Conservation (phyloP, 2,797 vertebrate species). For the Vipera latastei region DNA sequence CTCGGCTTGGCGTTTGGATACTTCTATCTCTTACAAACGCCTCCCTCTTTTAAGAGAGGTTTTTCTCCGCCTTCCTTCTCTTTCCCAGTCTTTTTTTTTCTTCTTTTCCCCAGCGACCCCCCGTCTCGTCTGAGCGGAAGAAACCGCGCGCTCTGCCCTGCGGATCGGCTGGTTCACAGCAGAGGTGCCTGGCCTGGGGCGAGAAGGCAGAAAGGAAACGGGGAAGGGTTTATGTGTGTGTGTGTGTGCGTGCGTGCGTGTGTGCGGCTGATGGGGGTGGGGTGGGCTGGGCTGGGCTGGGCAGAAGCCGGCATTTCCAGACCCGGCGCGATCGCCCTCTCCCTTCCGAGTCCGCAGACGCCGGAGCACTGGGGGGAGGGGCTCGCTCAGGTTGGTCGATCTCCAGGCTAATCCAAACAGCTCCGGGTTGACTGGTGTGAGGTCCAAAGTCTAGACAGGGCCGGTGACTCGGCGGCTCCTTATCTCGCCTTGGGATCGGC, state of each 20-base stretch:
- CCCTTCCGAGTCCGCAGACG: neutral
- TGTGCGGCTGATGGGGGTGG: no score
- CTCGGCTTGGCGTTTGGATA: neutral
- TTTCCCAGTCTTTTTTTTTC: neutral
- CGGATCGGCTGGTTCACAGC: neutral
- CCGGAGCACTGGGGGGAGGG: slow-evolving; percentile 63
- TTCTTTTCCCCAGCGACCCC: neutral
- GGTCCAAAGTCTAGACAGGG: slow-evolving; percentile 82
- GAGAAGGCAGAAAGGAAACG: neutral
- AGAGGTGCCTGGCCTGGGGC: no score
- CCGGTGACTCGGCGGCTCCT: slow-evolving; percentile 79
- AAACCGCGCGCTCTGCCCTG: neutral
- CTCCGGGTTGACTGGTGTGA: slow-evolving; percentile 75
- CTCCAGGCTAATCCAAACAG: slow-evolving; percentile 81
- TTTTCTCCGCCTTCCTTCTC: neutral
- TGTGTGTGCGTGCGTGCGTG: no score
- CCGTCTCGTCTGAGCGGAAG: neutral
- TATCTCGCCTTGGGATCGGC: slow-evolving; percentile 80
- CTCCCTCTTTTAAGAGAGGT: neutral
- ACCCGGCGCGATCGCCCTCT: neutral
- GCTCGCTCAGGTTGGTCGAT: slow-evolving; percentile 75
- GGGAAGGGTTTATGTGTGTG: no score
- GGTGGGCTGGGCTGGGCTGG: fast-evolving
- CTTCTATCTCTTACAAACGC: neutral
- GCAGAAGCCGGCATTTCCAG: neutral